These are phyloP conservation scores for Antheraea assamensis DNA, from an alignment of 2,888 invertebrate genomes.

Conservation along the genomic window DNA sequence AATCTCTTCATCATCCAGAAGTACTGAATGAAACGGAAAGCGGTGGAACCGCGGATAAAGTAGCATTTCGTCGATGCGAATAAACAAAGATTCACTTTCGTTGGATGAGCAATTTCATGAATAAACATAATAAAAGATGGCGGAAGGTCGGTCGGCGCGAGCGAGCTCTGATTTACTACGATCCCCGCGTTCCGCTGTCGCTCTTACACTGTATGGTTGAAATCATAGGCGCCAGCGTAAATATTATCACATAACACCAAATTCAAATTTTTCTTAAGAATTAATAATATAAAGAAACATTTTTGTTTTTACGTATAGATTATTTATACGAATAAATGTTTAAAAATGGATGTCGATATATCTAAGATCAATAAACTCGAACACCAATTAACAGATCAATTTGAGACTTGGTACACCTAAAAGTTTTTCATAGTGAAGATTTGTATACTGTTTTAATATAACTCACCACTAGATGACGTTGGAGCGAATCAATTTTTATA, in stretches of 20 bases:
- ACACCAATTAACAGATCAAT: no score
- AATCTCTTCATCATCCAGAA: conserved; percentile 13
- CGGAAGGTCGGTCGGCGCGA: conserved; percentile 60
- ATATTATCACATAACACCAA: not conserved
- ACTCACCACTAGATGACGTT: no score
- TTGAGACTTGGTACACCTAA: no score
- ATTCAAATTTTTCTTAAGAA: not conserved
- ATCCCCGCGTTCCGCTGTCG: conserved; percentile 42
- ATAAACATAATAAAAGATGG: conserved; percentile 75
- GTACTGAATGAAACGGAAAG: conserved; percentile 11
- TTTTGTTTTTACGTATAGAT: no score
- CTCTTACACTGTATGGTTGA: conserved; percentile 32
- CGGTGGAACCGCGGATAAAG: conserved; percentile 13
- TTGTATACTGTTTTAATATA: no score
- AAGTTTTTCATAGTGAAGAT: no score
- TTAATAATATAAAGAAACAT: not conserved
- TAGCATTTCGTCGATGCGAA: conserved; percentile 27
- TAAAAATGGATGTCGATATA: no score
- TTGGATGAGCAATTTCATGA: conserved; percentile 77
- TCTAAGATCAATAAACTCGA: no score
- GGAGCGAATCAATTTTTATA: no score
- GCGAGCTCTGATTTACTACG: conserved; percentile 70
- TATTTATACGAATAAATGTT: no score
- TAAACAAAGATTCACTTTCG: conserved; percentile 77
- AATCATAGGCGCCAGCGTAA: conserved; percentile 30